Evolutionary conservation across 2,113 vertebrate genomes (phyloP), one percentile per base, ranked within the genome.

Genomic region (Electrona antarctica): DNA sequence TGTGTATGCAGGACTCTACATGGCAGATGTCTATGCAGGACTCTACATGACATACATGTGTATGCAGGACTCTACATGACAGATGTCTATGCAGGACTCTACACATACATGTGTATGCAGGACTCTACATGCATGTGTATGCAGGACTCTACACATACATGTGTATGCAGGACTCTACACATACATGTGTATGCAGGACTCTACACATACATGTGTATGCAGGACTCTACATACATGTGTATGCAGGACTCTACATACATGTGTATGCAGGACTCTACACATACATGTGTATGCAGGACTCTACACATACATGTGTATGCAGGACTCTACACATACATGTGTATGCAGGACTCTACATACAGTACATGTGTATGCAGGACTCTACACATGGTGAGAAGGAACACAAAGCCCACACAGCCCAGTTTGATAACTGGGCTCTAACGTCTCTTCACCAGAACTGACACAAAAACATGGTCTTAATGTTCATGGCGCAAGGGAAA

Each of bases 391-490:
- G 69, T 51, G 29, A 49, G 76, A 75, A 59, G 56, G 52, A 56
- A 78, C 21, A 41, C 64, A 46, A 67, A 64, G 1, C 33, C 57
- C 78, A 61, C 4, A 14, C 69, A 76, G 60, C 60, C 47, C 47
- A 73, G 7, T 61, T 78, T n/a, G 67, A 81, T 78, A 83, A 60
- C 71, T 79, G 63, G 81, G 63, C 71, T 79, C 65, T 67, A 50
- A 58, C 67, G 80, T 70, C 66, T 51, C 69, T 69, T 81, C 84
- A 86, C 89, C 87, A 85, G 82, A 48, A 48, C 11, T 11, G 14
- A 15, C 51, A 51, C 48, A 47, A 12, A 7, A 6, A 12, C 9
- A 41, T 14, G 21, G 8, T 79, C 76, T 77, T 68, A 61, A 68
- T 71, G 46, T 76, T 60, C 62, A 52, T 0, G 2, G 63, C 59